phyloP scores from a whole-genome alignment of 1,140 invertebrate genomes.

The Argopecten irradians region DNA sequence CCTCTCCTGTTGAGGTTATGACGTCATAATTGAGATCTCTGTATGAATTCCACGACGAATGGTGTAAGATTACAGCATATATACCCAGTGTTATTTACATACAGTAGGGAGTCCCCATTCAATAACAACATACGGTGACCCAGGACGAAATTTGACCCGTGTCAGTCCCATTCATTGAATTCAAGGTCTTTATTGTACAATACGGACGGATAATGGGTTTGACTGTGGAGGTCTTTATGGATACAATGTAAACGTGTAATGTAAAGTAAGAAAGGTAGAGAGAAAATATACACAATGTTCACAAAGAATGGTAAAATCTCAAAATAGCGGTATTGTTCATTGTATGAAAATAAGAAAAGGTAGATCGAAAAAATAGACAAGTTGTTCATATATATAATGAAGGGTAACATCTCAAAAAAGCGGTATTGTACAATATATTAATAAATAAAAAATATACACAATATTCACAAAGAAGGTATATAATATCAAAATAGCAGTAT shows the following conservation, averaged over 20 bases:
- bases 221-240: background rate
- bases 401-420: too few relatives aligned
- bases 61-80: background rate
- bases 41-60: too few relatives aligned
- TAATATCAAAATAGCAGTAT: too few relatives aligned
- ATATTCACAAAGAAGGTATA: too few relatives aligned
- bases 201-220: background rate
- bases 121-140: background rate
- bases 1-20: background rate
- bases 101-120: background rate
- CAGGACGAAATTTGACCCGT: background rate
- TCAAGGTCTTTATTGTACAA: background rate
- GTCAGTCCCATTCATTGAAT: background rate
- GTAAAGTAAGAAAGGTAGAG: background rate
- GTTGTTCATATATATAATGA: too few relatives aligned
- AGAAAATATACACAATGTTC: background rate
- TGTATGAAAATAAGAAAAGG: too few relatives aligned
- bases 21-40: background rate
- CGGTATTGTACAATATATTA: too few relatives aligned
- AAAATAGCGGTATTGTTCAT: too few relatives aligned
- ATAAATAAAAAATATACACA: too few relatives aligned
- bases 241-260: background rate
- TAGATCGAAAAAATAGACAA: too few relatives aligned
- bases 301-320: too few relatives aligned
- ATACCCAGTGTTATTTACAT: background rate